These are phyloP conservation scores for Enteromius viviparus DNA, from an alignment of 2,797 vertebrate genomes.

Conservation along the genomic window DNA sequence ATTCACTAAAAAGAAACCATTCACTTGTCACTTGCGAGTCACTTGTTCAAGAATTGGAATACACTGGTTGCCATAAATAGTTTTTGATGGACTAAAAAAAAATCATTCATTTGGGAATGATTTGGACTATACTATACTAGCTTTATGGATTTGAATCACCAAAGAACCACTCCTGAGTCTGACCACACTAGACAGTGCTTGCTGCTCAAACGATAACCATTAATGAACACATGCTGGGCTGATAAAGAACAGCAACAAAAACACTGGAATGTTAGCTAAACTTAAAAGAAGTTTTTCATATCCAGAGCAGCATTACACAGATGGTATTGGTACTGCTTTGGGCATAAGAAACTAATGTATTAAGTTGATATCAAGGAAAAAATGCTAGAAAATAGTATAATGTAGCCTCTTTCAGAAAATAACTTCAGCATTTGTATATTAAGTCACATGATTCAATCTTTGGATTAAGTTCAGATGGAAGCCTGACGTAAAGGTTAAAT, in stretches of 20 bases:
- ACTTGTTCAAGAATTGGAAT: neutral
- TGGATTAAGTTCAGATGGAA: neutral
- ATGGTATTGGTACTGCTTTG: neutral
- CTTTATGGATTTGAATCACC: neutral
- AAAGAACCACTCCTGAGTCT: neutral
- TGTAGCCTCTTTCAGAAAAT: neutral
- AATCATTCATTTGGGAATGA: neutral
- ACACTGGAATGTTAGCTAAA: neutral
- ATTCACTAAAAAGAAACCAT: neutral
- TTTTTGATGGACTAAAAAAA: neutral
- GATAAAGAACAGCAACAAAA: neutral
- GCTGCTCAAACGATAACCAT: neutral
- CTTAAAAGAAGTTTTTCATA: neutral
- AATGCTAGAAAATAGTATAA: neutral
- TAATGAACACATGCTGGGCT: neutral
- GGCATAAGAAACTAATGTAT: neutral
- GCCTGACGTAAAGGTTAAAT: neutral
- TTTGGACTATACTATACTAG: neutral
- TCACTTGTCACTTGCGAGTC: neutral
- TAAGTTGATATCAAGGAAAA: neutral
- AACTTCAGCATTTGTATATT: neutral
- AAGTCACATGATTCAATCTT: neutral
- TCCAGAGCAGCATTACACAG: neutral
- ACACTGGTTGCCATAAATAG: neutral
- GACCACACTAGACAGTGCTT: neutral